Percentiles rank a stretch among this genome's conserved stretches.
These are phyloP conservation scores for Pectinophora gossypiella DNA, from an alignment of 1,140 invertebrate genomes.

Conservation along the genomic window DNA sequence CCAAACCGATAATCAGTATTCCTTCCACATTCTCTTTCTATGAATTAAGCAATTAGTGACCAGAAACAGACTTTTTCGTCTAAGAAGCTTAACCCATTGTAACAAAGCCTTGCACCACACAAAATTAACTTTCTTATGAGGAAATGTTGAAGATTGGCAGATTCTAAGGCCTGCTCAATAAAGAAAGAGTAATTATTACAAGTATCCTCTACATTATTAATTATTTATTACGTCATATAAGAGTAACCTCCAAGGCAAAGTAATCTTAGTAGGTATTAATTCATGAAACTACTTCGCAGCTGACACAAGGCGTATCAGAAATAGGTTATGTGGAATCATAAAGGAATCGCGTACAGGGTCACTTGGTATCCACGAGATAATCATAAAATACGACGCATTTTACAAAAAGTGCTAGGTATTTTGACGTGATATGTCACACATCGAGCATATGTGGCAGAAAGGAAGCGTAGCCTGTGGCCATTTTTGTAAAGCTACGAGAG, in stretches of 20 bases:
- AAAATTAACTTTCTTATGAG: neutral
- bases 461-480: constrained; percentile 46
- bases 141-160: neutral
- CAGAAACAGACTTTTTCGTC: neutral
- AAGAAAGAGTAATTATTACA: neutral
- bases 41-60: neutral
- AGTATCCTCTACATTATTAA: neutral
- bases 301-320: neutral
- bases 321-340: neutral
- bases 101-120: neutral
- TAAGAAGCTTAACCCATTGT: neutral
- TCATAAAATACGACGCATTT: constrained; percentile 41
- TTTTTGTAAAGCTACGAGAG: constrained; percentile 46
- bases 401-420: constrained; percentile 36
- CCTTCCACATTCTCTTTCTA: neutral
- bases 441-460: constrained; percentile 67
- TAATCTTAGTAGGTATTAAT: constrained; percentile 8
- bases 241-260: constrained; percentile 44
- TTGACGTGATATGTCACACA: constrained; percentile 66
- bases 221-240: constrained; percentile 60
- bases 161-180: no score
- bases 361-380: constrained; percentile 6
- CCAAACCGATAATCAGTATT: no score
- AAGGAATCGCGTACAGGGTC: neutral
- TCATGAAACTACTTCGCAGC: neutral